These are phyloP conservation scores for Lepidocolaptes lacrymiger DNA, from an alignment of 2,797 vertebrate genomes.

Conservation along the genomic window DNA sequence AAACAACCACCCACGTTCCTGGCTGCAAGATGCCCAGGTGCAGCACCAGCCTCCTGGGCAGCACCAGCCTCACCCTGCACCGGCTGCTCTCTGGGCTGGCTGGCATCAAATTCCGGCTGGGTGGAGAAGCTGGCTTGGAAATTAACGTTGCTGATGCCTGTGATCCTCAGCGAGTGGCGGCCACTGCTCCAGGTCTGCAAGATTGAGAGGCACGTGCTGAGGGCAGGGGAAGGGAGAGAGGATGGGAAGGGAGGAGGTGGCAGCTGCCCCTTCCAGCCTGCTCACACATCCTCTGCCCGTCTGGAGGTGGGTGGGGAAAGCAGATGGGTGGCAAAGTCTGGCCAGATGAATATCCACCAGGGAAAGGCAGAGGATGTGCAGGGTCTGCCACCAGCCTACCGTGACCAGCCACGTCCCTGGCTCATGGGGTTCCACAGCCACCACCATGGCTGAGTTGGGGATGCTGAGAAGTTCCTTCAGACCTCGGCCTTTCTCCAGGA, in stretches of 20 bases:
- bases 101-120: constrained; percentile 79
- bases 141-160: constrained; percentile 88
- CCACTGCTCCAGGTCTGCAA: constrained; percentile 87
- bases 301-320: not conserved
- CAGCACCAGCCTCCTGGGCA: rapidly evolving
- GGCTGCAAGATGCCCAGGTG: rapidly evolving
- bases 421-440: constrained; percentile 87
- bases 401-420: constrained; percentile 90
- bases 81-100: constrained; percentile 83
- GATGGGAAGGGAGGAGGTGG: not conserved
- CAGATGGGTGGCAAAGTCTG: not conserved
- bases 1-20: rapidly evolving
- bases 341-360: not conserved
- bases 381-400: constrained; percentile 71
- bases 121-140: constrained; percentile 90
- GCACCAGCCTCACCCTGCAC: constrained; percentile 83
- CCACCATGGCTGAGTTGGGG: constrained; percentile 90
- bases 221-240: not conserved
- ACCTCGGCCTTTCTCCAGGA: constrained; percentile 82
- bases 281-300: not conserved
- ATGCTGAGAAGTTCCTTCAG: constrained; percentile 90
- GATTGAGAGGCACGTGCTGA: not conserved
- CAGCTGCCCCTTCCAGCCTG: not conserved
- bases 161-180: constrained; percentile 91
- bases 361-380: not conserved